Evolutionary conservation across 2,888 invertebrate genomes (phyloP), one percentile per base, ranked within the genome.

Genomic region (Gibbula magus): DNA sequence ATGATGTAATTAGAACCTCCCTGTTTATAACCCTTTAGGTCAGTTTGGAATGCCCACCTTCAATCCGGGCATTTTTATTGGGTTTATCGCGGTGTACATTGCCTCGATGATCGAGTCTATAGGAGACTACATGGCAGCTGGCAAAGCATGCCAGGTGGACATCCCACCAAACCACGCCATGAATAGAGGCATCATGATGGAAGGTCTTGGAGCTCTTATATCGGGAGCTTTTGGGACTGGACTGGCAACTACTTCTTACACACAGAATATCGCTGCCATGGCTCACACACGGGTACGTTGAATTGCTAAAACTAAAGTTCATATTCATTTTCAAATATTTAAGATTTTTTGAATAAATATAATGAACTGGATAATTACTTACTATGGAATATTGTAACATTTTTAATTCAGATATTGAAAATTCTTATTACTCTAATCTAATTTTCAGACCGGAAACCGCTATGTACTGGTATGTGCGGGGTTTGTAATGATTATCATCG

Each of bases 241-340:
- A 0, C 89, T 89, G 70, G 89, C 88, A n/a, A 89, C 89, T 0
- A 88, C 90, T 2, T 89, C 89, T 5, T 88, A 87, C 73, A 89
- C 88, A 32, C 82, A 84, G 0, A 86, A 87, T 74, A 84, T 88
- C 20, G 87, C 87, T 0, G 78, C 87, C 16, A 82, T 86, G 13
- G 78, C 73, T 39, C 53, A 85, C 2, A 80, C 84, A n/a, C 80
- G 81, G 81, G 86, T 86, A 32, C 16, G 18, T 25, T 13, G 5
- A 45, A 13, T 35, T 35, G 35, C 8, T 8, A 5, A 3, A 35
- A 5, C n/a, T n/a, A 3, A 35, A 5, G 35, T 35, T 35, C 8
- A 5, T 8, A 3, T 8, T 35, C 35, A 35, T n/a, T n/a, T n/a
- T n/a, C n/a, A n/a, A n/a, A 35, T 5, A 7, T 7, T 5, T 35